These are phyloP conservation scores for Luffia ferchaultella DNA, from an alignment of 2,888 invertebrate species.

Conservation along the genomic window DNA sequence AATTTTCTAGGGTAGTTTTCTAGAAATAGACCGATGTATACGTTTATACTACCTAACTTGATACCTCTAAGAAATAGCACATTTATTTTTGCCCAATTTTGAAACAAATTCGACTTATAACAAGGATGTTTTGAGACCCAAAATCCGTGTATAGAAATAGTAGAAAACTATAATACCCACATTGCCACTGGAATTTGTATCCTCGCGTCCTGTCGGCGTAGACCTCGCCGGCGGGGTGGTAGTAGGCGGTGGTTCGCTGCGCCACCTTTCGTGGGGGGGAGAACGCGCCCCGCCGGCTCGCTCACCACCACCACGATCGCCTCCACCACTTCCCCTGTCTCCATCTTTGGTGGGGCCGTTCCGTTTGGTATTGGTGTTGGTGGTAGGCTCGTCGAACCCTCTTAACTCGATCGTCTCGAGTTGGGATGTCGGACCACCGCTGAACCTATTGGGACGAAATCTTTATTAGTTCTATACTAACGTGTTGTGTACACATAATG, in stretches of 20 bases:
- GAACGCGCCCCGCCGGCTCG: conserved; percentile 27
- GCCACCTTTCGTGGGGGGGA: conserved; percentile 32
- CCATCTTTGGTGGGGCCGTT: conserved; percentile 29
- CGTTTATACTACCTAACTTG: no score
- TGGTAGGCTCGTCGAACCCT: conserved; percentile 83
- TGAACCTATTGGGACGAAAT: conserved; percentile 59
- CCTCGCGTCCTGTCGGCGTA: neutral
- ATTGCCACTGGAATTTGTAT: conserved; percentile 15
- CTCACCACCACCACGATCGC: conserved; percentile 10
- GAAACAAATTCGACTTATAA: no score
- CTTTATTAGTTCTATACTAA: neutral
- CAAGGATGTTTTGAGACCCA: no score
- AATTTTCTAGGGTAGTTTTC: no score
- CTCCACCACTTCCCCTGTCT: conserved; percentile 17
- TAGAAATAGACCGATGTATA: no score
- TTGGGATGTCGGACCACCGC: conserved; percentile 89
- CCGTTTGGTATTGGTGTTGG: conserved; percentile 6
- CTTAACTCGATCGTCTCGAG: conserved; percentile 91
- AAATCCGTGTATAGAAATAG: no score
- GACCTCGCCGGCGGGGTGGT: conserved; percentile 15
- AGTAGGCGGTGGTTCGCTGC: conserved; percentile 25
- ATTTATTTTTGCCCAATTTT: no score
- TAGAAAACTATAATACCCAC: no score
- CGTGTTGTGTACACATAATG: neutral
- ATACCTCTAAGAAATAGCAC: no score